Base-by-base conservation (phyloP, 2,888 invertebrate genomes). In the Drepana falcataria region DNA sequence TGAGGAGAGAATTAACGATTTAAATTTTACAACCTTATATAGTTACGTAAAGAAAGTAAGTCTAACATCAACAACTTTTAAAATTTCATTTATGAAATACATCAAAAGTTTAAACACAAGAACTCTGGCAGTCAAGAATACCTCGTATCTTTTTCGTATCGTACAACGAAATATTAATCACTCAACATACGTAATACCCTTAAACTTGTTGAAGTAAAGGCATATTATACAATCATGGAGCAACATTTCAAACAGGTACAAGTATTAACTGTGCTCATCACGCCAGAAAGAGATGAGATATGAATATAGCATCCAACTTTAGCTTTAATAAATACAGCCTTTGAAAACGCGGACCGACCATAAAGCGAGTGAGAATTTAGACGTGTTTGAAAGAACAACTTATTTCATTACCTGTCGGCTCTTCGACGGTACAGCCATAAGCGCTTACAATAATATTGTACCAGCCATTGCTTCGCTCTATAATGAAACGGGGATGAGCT, bases 351-450 rank as follows among this genome's bases (percentile, higher is more conserved):
- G 51, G 34, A 51, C 51, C 51, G 51, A 51, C 51, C 51, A 40
- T 34, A 40, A 34, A 51, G 40, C 40, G 51, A 51, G 33, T 51
- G 41, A 40, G 51, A 51, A 51, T 40, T 51, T 51, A 51, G 40
- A 34, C 40, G 40, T 51, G 40, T 48, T 40, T 51, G 40, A 40
- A 40, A 41, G 48, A 34, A 40, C 7, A 68, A 68, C 60, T 69
- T 65, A 68, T 68, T 69, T 67, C 67, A 67, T 69, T 66, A 63
- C 40, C 21, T 44, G 44, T 57, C 56, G 59, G 55, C 58, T 53
- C 62, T 66, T 69, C 64, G 67, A 66, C 56, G 60, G 2, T 6
- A 2, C 34, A 44, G 9, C 44, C 9, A 9, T 9, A 44, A 44
- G 9, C 9, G 9, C 44, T 44, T 44, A 9, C 44, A 9, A 9